Percentiles rank a stretch among this genome's conserved stretches.
phyloP scores from a whole-genome alignment of 2,113 vertebrate genomes.

The Pavo muticus region DNA sequence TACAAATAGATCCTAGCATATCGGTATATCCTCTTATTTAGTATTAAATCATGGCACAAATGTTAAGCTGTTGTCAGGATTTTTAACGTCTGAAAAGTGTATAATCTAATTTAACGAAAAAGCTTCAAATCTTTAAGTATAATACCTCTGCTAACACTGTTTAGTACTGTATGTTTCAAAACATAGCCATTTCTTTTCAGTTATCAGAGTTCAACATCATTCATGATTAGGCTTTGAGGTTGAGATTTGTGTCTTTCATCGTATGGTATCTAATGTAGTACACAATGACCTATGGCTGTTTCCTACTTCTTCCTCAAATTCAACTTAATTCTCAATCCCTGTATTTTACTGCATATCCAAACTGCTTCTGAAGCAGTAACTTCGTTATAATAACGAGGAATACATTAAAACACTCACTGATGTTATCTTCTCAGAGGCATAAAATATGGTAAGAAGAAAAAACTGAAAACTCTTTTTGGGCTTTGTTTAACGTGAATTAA shows the following conservation, averaged over 20 bases:
- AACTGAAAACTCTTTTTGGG: not conserved
- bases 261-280: not conserved
- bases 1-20: not conserved
- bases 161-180: not conserved
- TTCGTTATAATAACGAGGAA: not conserved
- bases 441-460: not conserved
- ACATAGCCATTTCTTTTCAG: not conserved
- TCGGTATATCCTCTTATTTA: not conserved
- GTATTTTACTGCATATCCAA: not conserved
- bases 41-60: not conserved
- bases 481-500: not conserved
- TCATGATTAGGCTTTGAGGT: not conserved
- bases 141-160: not conserved
- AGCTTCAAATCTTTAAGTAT: not conserved
- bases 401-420: not conserved
- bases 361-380: not conserved
- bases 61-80: not conserved
- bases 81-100: not conserved
- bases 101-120: not conserved
- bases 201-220: not conserved
- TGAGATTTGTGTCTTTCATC: not conserved
- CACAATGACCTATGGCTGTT: not conserved
- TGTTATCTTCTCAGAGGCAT: not conserved
- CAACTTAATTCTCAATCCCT: not conserved
- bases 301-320: not conserved